Evolutionary conservation across 2,113 vertebrate genomes (phyloP), one percentile per base, ranked within the genome.

Genomic region (Stercorarius parasiticus): DNA sequence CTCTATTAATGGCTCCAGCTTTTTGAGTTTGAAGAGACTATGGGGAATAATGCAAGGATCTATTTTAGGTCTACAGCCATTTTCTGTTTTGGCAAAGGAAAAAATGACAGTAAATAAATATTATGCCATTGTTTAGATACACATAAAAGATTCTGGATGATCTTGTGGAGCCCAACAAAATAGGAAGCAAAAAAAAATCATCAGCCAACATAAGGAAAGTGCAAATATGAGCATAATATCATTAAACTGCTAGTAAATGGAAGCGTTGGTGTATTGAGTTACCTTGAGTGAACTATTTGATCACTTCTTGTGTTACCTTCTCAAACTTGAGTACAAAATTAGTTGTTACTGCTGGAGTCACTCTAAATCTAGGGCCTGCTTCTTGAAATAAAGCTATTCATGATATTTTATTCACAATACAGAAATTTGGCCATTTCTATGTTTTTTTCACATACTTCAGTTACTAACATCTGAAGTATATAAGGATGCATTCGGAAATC

Each of bases 1-100:
- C 58, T 85, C 62, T 85, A 36, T 85, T 93, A 76, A 65, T 70
- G 62, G 59, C 16, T 93, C 29, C 72, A 67, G 36, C 43, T 93
- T 95, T 73, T 93, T 79, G 49, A 84, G 34, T 91, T 87, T 96
- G 73, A 86, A 88, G 50, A 94, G 58, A 82, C 40, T 52, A 47
- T 30, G 14, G 40, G 58, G 81, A 90, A 65, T 77, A 93, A 82
- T 56, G 70, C 36, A 91, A 82, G 61, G 32, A 72, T 79, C 81
- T 95, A 77, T 94, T 97, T 89, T 89, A 87, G 86, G 80, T 61
- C 69, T 86, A 66, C 11, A 79, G 36, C 23, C 50, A 93, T 89
- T 95, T 97, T 97, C 69, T 91, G n/a, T 82, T 92, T 79, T 94
- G 81, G 81, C 89, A 95, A 87, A 95, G 43, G 93, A 87, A 94